These are phyloP conservation scores for Oreochromis aureus DNA, from an alignment of 2,113 vertebrate genomes.

Conservation along the genomic window DNA sequence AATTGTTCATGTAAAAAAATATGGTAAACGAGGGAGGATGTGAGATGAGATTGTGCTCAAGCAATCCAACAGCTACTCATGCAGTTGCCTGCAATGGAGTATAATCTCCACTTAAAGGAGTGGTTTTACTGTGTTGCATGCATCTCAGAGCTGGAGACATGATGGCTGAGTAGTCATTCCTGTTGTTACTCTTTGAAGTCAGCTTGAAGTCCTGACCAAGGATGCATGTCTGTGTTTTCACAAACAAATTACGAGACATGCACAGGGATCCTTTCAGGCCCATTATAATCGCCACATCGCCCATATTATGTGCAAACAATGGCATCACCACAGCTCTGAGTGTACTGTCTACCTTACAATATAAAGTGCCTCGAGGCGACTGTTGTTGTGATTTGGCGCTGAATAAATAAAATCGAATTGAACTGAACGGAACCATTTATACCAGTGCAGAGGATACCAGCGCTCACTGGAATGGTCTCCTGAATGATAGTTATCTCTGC, in stretches of 20 bases:
- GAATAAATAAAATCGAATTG: neutral
- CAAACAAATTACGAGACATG: neutral
- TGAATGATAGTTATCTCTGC: neutral
- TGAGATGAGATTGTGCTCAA: neutral
- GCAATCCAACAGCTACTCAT: neutral
- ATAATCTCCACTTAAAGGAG: neutral
- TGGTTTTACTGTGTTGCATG: neutral
- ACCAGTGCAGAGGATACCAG: neutral
- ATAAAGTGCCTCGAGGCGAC: neutral
- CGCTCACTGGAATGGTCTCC: neutral
- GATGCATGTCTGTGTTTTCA: neutral
- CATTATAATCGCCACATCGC: neutral
- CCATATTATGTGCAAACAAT: neutral
- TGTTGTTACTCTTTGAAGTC: neutral
- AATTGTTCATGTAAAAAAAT: neutral
- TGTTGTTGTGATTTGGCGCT: neutral
- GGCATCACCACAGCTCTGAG: neutral
- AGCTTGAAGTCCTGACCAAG: neutral
- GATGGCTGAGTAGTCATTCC: neutral
- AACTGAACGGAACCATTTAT: neutral
- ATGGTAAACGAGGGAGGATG: neutral
- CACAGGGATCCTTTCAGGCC: accelerated
- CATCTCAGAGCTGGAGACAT: neutral
- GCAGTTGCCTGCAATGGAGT: neutral
- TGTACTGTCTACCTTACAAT: neutral